phyloP scores from a whole-genome alignment of 2,113 vertebrate species.

The Ellobius talpinus region DNA sequence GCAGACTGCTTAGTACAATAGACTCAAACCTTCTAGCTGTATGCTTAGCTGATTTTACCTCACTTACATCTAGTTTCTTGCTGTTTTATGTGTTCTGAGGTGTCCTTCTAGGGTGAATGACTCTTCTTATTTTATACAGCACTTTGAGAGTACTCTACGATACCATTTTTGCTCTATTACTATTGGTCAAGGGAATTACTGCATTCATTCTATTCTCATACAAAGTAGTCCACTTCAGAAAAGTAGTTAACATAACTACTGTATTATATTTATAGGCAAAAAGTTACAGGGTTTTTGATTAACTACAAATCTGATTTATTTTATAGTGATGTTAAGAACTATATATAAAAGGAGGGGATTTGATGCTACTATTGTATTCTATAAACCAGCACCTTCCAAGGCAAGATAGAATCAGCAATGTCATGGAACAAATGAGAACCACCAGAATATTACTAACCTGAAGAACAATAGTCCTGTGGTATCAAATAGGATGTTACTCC shows the following conservation, averaged over 20 bases:
- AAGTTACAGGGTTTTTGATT: background rate
- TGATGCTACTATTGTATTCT: no score
- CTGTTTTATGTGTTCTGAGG: background rate
- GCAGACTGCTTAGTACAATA: background rate
- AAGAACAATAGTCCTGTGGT: background rate
- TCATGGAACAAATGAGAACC: background rate
- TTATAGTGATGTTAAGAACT: background rate
- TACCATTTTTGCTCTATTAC: background rate
- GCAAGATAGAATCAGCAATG: background rate
- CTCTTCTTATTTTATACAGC: background rate
- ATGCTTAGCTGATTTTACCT: background rate
- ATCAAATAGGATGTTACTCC: background rate
- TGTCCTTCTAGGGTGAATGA: background rate
- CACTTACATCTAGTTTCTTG: background rate
- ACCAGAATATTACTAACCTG: background rate
- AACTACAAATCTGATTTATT: background rate
- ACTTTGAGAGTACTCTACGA: background rate
- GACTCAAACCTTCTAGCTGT: background rate
- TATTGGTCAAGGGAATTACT: background rate
- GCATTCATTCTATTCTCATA: background rate
- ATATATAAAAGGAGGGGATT: no score
- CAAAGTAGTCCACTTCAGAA: background rate
- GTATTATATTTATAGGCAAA: background rate
- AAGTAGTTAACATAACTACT: background rate
- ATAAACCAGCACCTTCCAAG: background rate